Conservation (phyloP, 2,888 invertebrate species). For the Zygogramma bicolorata region DNA sequence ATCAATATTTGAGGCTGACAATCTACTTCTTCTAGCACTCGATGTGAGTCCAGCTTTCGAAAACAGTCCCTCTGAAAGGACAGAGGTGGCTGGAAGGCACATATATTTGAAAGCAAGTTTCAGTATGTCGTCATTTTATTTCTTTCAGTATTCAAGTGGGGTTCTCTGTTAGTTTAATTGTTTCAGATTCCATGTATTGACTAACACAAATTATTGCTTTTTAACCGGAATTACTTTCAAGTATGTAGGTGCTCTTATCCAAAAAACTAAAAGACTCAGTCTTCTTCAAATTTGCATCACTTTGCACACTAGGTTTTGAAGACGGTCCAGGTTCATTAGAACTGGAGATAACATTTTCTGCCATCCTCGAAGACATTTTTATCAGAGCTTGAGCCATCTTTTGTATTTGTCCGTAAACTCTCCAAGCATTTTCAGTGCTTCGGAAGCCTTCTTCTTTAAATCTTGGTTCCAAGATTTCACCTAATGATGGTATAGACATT, state of each 20-base stretch:
- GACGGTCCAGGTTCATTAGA: neutral
- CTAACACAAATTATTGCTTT: constrained; percentile 9
- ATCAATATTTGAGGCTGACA: constrained; percentile 12
- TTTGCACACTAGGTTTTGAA: neutral
- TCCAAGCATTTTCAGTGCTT: constrained; percentile 12
- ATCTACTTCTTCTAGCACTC: neutral
- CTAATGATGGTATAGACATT: constrained; percentile 1
- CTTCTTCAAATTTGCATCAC: neutral
- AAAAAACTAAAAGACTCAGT: neutral
- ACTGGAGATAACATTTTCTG: neutral
- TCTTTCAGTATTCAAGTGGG: constrained; percentile 12
- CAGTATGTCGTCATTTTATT: constrained; percentile 12
- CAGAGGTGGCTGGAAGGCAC: constrained; percentile 16
- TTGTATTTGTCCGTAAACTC: constrained; percentile 7
- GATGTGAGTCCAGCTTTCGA: constrained; percentile 16
- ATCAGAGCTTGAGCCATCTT: constrained; percentile 14
- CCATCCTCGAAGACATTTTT: neutral
- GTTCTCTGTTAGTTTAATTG: neutral
- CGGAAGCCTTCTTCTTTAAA: constrained; percentile 18
- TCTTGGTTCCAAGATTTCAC: constrained; percentile 15
- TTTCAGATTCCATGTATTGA: constrained; percentile 14
- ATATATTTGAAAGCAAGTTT: constrained; percentile 17
- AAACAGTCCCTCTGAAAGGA: constrained; percentile 5
- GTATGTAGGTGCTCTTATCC: too few relatives aligned
- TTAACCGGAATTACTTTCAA: neutral